Evolutionary conservation across 2,888 invertebrate species (phyloP), one percentile per base, ranked within the genome.

Genomic region (Watsonalla binaria): DNA sequence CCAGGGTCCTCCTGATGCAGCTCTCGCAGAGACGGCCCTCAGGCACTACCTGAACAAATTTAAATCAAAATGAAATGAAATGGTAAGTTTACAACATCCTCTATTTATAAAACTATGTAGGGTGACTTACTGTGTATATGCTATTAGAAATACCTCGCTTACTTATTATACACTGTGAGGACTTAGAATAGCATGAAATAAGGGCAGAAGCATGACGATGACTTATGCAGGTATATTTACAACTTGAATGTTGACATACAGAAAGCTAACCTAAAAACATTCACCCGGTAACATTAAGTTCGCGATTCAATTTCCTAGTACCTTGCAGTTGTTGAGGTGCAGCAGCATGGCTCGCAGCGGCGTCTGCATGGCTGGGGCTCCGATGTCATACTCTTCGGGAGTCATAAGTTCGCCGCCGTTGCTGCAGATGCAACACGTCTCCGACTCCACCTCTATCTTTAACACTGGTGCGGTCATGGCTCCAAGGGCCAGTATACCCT

Each of bases 291-390:
- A 24, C 24, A 24, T 24, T n/a, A n/a, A n/a, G n/a, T n/a, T 24
- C 24, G 24, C 24, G 24, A 24, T 24, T 24, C 2, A 24, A 24
- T 24, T 24, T 24, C 24, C 52, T 51, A 35, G 24, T 63, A 88
- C 89, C 84, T 88, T 90, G 61, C 81, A 83, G 55, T 84, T 79
- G 58, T 84, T 87, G 48, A 90, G 78, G 8, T 89, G 87, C 59
- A 87, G 69, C 51, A 89, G 73, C 84, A 88, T 84, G 37, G 86
- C 74, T 15, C 87, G 72, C 46, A 90, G 71, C 46, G 88, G 84
- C 58, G 78, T 72, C 57, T 76, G 77, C 62, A 72, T 57, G 5
- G 78, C 67, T 46, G 78, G 72, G 46, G 79, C 72, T 15, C 66
- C 70, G 6, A 84, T 81, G 64, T 89, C 90, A 57, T 87, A 74